Evolutionary conservation across 2,113 vertebrate species (phyloP), one percentile per base, ranked within the genome.

Genomic region (Xerus inauris): DNA sequence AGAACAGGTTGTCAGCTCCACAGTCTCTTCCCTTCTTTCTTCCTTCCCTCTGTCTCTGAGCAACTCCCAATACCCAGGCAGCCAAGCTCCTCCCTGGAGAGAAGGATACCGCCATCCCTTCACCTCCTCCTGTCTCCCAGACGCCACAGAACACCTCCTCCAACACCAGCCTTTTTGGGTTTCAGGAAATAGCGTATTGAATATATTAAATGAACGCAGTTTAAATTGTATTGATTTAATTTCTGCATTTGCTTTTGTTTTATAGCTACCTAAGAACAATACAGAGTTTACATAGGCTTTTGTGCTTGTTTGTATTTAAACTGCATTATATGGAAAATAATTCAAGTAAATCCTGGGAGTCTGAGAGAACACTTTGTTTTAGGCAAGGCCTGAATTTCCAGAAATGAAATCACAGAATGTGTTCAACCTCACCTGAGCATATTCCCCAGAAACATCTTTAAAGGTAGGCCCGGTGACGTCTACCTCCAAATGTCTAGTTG

Each of bases 161-260:
- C n/a, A n/a, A n/a, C n/a, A n/a, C n/a, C n/a, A n/a, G n/a, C n/a
- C n/a, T n/a, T n/a, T n/a, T n/a, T n/a, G n/a, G 14, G 35, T 72
- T 91, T 92, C 42, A 69, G 32, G 22, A 71, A 69, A 80, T 8
- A 30, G 4, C 22, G 49, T 54, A 42, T 13, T 72, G 30, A n/a
- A 32, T 32, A 73, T 17, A 20, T 51, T 75, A 84, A 69, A 62
- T 79, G 69, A 57, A 54, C 65, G 13, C 2, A 47, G 1, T 83
- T 76, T 84, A 47, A 69, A 79, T 80, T 73, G 83, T n/a, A 22
- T 19, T 89, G 40, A 69, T 75, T 82, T 89, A 47, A 72, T 79
- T 83, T 87, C 24, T 47, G 72, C 54, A 82, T 92, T 73, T 87
- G 47, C 22, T 79, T 94, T 84, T 92, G 73, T 92, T 76, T 95